These are phyloP conservation scores for Drosophila koepferae DNA, from an alignment of 2,888 invertebrate genomes.

Conservation along the genomic window DNA sequence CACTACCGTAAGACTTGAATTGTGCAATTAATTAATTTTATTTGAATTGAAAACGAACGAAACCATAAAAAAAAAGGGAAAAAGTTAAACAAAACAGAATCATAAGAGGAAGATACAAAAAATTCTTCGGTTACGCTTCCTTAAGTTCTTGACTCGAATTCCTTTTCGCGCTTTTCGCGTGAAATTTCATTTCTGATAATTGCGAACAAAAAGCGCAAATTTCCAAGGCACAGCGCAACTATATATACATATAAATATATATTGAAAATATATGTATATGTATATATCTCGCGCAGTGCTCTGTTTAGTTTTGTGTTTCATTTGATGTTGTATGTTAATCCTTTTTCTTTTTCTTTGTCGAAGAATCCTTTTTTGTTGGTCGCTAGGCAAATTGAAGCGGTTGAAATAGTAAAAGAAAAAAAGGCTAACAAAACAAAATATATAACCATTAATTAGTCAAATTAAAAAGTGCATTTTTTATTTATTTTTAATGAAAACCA, in stretches of 20 bases:
- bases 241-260: constrained; percentile 1
- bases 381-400: constrained; percentile 15
- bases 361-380: constrained; percentile 34
- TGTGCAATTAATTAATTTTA: constrained; percentile 80
- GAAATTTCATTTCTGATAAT: constrained; percentile 53
- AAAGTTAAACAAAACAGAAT: not conserved
- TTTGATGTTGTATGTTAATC: constrained; percentile 56
- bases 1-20: constrained; percentile 85
- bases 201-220: constrained; percentile 80
- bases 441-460: constrained; percentile 6
- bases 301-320: constrained; percentile 45
- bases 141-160: constrained; percentile 32
- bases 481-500: too few relatives aligned
- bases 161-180: constrained; percentile 4
- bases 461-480: not conserved
- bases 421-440: not conserved
- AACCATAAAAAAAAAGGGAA: constrained; percentile 44
- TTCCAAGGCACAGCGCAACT: constrained; percentile 35
- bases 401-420: not conserved
- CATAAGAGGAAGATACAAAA: not conserved
- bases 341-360: constrained; percentile 11
- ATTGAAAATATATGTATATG: not conserved
- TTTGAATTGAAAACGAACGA: constrained; percentile 76
- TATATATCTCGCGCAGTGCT: constrained; percentile 4
- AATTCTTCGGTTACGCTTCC: constrained; percentile 48